phyloP scores from a whole-genome alignment of 1,140 invertebrate species.

The Propsilocerus akamusi region DNA sequence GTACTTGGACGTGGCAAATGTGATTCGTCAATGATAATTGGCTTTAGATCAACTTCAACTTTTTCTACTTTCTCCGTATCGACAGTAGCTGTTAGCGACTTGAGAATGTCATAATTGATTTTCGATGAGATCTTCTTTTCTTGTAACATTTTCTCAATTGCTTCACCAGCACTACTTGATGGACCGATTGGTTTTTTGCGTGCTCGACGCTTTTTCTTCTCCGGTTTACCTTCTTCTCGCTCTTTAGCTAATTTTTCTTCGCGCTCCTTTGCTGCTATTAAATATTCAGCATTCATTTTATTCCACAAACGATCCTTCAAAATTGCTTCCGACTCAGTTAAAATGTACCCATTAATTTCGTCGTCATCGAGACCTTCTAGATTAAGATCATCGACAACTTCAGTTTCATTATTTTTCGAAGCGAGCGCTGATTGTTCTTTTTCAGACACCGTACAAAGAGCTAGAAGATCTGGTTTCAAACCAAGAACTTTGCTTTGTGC shows the following conservation, averaged over 20 bases:
- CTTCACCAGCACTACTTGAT: conserved; percentile 73
- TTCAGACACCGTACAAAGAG: conserved; percentile 16
- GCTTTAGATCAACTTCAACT: neutral
- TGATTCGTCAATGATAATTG: too few species aligned
- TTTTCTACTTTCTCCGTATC: neutral
- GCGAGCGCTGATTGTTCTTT: conserved; percentile 7
- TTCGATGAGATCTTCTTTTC: conserved; percentile 91
- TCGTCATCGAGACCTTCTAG: conserved; percentile 68
- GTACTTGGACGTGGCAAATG: neutral
- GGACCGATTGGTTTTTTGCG: conserved; percentile 35
- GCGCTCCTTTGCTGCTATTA: conserved; percentile 68
- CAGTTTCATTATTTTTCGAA: conserved; percentile 16
- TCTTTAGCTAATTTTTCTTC: conserved; percentile 56
- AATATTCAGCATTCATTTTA: conserved; percentile 62
- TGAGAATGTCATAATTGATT: conserved; percentile 95
- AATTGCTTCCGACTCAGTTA: conserved; percentile 58
- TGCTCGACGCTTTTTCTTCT: conserved; percentile 47
- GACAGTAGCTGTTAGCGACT: conserved; percentile 26
- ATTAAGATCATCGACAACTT: conserved; percentile 43
- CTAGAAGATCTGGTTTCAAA: conserved; percentile 20
- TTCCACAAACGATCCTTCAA: conserved; percentile 72
- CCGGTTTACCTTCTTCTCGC: conserved; percentile 58
- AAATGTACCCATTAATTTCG: conserved; percentile 74
- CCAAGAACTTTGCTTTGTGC: conserved; percentile 12
- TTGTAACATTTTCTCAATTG: conserved; percentile 85